phyloP scores from a whole-genome alignment of 2,113 vertebrate genomes.

The Pavo muticus region DNA sequence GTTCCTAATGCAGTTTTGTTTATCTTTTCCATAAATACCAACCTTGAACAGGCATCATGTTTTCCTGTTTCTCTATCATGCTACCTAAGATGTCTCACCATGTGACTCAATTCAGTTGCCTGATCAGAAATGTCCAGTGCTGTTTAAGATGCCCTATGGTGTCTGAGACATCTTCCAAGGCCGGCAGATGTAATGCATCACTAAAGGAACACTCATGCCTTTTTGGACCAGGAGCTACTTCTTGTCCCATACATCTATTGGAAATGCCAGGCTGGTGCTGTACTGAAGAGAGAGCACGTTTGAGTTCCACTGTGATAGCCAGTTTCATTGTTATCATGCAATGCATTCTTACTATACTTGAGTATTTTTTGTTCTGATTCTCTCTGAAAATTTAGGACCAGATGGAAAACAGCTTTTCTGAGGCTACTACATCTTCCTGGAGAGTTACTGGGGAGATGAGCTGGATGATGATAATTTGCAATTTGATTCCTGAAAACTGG shows the following conservation, averaged over 20 bases:
- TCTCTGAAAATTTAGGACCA: conserved; percentile 21
- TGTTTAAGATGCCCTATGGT: neutral
- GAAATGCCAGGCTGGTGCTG: neutral
- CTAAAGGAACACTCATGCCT: neutral
- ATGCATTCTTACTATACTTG: neutral
- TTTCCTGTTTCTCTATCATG: neutral
- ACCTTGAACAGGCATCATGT: neutral
- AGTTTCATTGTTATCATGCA: conserved; percentile 1
- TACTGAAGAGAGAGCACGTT: neutral
- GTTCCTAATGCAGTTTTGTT: neutral
- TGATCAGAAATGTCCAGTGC: neutral
- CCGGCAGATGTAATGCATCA: neutral
- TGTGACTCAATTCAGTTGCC: neutral
- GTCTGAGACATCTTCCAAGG: neutral
- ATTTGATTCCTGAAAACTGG: neutral
- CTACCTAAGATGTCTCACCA: neutral
- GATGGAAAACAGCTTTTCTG: conserved; percentile 19
- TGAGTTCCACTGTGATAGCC: neutral
- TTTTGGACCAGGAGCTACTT: neutral
- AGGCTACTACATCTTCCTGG: neutral
- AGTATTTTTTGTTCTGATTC: conserved; percentile 14
- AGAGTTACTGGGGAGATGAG: conserved; percentile 5
- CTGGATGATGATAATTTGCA: conserved; percentile 17
- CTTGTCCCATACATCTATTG: neutral
- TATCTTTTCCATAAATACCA: neutral